Conservation (phyloP, 1,140 invertebrate genomes). For the Penaeus vannamei region DNA sequence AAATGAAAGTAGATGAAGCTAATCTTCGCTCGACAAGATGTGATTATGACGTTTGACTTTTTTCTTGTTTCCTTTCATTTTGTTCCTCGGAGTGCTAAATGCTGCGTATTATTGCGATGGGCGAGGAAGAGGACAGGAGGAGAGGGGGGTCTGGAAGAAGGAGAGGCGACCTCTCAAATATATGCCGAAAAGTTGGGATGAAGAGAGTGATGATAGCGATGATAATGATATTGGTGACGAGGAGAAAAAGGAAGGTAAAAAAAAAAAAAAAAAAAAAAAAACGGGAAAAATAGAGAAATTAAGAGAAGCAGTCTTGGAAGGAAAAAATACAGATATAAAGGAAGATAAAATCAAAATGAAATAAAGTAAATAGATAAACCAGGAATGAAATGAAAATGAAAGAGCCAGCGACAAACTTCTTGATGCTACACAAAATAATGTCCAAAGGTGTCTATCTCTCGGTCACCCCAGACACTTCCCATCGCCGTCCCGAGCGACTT, state of each 20-base stretch:
- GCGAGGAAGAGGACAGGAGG: slow-evolving; percentile 22
- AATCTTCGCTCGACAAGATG: slow-evolving; percentile 31
- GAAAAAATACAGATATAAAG: not conserved
- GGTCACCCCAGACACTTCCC: no score
- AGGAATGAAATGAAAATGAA: no score
- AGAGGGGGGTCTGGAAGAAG: not conserved
- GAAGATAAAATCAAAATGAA: no score
- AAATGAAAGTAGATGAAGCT: slow-evolving; percentile 52
- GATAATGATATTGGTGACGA: no score
- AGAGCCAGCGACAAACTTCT: no score
- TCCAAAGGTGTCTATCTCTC: no score
- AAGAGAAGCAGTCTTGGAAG: not conserved
- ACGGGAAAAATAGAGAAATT: not conserved
- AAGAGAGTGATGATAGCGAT: not conserved
- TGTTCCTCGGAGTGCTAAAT: slow-evolving; percentile 9
- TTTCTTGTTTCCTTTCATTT: slow-evolving; percentile 20
- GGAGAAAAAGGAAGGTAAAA: not conserved
- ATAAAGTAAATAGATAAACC: no score
- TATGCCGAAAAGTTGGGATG: not conserved
- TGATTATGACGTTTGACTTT: slow-evolving; percentile 24
- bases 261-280: not conserved
- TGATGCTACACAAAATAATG: no score
- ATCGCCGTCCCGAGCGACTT: no score
- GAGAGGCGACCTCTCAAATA: no score
- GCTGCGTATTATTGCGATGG: slow-evolving; percentile 11